Percentiles rank a stretch among this genome's conserved stretches.
phyloP scores from a whole-genome alignment of 2,888 invertebrate species.

The Dolichomitus sp. region DNA sequence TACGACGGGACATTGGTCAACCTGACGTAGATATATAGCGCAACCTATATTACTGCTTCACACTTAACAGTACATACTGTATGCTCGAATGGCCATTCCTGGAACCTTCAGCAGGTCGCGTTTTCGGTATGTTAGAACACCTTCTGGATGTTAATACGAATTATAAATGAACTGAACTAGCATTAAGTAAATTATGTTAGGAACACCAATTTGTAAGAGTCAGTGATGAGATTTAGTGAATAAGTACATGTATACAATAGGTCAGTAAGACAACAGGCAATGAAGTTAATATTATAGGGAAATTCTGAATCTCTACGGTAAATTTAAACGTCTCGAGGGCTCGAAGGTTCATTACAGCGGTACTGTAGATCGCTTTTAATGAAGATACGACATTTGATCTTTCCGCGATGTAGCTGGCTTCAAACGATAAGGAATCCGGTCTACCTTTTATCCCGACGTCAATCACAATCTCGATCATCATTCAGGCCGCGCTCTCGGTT shows the following conservation, averaged over 20 bases:
- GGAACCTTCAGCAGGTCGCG: not conserved
- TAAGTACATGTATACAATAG: not conserved
- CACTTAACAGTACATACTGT: conserved; percentile 67
- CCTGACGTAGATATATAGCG: conserved; percentile 79
- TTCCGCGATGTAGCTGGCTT: not conserved
- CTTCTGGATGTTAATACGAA: not conserved
- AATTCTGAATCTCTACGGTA: not conserved
- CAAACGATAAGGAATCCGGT: conserved; percentile 17
- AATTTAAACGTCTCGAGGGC: not conserved
- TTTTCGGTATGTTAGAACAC: not conserved
- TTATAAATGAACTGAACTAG: not conserved
- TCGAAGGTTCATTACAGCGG: not conserved
- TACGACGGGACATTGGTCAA: conserved; percentile 80
- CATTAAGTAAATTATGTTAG: not conserved
- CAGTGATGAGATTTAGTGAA: conserved; percentile 8
- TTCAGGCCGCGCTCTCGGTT: conserved; percentile 14
- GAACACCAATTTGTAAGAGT: not conserved
- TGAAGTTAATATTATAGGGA: not conserved
- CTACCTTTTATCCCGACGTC: conserved; percentile 2
- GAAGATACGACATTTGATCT: not conserved
- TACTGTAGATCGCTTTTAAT: conserved; percentile 1
- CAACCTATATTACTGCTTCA: conserved; percentile 74
- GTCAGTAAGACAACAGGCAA: no score
- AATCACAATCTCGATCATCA: conserved; percentile 47
- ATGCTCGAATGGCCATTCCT: not conserved